Evolutionary conservation across 2,888 invertebrate genomes (phyloP), one percentile per base, ranked within the genome.

Genomic region (Rhyacophila evoluta): DNA sequence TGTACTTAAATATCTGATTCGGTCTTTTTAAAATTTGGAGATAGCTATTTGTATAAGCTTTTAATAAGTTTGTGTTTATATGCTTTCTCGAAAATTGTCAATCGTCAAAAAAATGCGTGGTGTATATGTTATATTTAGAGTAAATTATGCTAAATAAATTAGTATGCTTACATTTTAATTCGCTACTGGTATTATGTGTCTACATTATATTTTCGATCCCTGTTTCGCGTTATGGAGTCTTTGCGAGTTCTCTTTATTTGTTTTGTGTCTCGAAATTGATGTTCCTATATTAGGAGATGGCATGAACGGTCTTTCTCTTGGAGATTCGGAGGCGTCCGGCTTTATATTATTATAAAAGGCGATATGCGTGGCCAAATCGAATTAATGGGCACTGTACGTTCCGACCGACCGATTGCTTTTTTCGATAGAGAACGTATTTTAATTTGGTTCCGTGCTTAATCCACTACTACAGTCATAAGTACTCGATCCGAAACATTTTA

Each of bases 261-360:
- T 55, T 55, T 55, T 55, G 25, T 55, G 19, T 55, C 55, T 25
- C 10, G 55, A 55, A 55, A 55, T 55, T 55, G 55, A 25, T 25
- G 55, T 55, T 25, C 55, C 55, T 55, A 55, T 55, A 55, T 55
- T 55, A 55, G 55, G 55, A 55, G 25, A 55, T 55, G 55, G 55
- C 55, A 10, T 25, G 55, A 25, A 55, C 55, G 19, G 55, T 55
- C 55, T 12, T 12, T n/a, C n/a, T 25, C 15, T 10, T 19, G 55
- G 19, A 55, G 55, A 19, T 55, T 55, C 25, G 55, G 55, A 55
- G 55, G 55, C 55, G 55, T 55, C 19, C 25, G 55, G 55, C 55
- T 55, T 19, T 55, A 55, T 55, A 55, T 33, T 55, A 55, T 33
- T 55, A 10, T 55, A 55, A 10, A 55, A 10, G 25, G 55, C 25